A percentile compares a stretch with the other conserved stretches of the same genome.
Evolutionary conservation across 2,888 invertebrate genomes (phyloP).

Genomic region (Lasioglossum villosulum): DNA sequence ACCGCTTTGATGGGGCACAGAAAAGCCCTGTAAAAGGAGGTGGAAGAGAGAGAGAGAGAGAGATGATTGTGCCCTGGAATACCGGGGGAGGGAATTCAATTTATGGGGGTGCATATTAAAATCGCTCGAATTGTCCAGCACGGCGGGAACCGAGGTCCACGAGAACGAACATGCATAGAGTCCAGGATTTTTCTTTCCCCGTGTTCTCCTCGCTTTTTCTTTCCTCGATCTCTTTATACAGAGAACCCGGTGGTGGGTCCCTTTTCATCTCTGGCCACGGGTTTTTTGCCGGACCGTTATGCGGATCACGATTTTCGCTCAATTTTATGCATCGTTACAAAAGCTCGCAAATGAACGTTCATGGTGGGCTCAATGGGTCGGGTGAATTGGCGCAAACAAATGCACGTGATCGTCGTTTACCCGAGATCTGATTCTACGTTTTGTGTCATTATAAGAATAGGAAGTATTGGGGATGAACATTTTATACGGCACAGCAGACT

Average conservation of each 20-base stretch:
- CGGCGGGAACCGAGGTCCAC: constrained; percentile 44
- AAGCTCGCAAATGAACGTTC: constrained; percentile 8
- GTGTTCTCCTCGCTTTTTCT: constrained; percentile 54
- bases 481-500: neutral
- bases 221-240: constrained; percentile 42
- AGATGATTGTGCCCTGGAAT: constrained; percentile 28
- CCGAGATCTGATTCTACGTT: neutral
- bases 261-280: constrained; percentile 53
- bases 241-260: constrained; percentile 48
- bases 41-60: neutral
- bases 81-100: constrained; percentile 72
- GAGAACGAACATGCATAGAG: constrained; percentile 41
- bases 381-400: constrained; percentile 2
- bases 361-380: neutral
- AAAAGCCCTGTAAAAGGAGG: neutral
- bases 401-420: constrained; percentile 3
- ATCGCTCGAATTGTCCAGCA: constrained; percentile 67
- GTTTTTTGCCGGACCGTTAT: constrained; percentile 39
- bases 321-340: constrained; percentile 1
- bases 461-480: neutral
- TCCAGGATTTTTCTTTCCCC: constrained; percentile 54
- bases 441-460: neutral
- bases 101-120: constrained; percentile 79
- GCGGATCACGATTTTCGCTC: constrained; percentile 22
- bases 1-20: constrained; percentile 48